Base-by-base conservation (phyloP, 2,888 invertebrate species). In the Scaptomyza cyrtandrae region DNA sequence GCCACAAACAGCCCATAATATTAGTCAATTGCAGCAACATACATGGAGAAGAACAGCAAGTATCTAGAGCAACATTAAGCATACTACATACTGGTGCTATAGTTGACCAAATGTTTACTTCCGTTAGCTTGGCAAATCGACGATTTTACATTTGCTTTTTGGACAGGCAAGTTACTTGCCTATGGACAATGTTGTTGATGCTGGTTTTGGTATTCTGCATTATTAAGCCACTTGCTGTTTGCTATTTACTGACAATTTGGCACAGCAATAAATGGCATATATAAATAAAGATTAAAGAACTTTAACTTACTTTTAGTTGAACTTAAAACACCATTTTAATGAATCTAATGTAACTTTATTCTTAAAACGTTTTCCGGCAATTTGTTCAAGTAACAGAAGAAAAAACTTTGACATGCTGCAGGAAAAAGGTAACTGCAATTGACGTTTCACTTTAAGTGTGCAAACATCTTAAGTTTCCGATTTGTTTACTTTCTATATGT, bases 31-130 rank as follows among this genome's bases (percentile, higher is more conserved):
- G 62, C 73, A 44, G 33, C 60, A 44, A 52, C 35, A 64, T 10
- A 31, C 44, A 59, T 13, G 35, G 13, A 5, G 41, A 3, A 24
- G 14, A 44, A 53, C 6, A 37, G 52, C 43, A 43, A 29, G 50
- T 45, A 37, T 63, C 49, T 63, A 61, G 50, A 67, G 24, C 55
- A 44, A 53, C 61, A 58, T 57, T 66, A 58, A 48, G 62, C 45
- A 56, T 72, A 66, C 27, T 72, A 61, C 27, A 19, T n/a, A 19
- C 39, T 48, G 46, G 39, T 16, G 44, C 44, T 41, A 50, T 14
- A 64, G 64, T 46, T 35, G 50, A 53, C 49, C 75, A 75, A 75
- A 48, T 78, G 78, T 64, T 75, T 46, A 49, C 57, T 85, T 85
- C 73, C 60, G 41, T 39, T 45, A 33, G 37, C 44, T 43, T 46